These are phyloP conservation scores for Lithophane semibrunnea DNA, from an alignment of 2,888 invertebrate species.

Conservation along the genomic window DNA sequence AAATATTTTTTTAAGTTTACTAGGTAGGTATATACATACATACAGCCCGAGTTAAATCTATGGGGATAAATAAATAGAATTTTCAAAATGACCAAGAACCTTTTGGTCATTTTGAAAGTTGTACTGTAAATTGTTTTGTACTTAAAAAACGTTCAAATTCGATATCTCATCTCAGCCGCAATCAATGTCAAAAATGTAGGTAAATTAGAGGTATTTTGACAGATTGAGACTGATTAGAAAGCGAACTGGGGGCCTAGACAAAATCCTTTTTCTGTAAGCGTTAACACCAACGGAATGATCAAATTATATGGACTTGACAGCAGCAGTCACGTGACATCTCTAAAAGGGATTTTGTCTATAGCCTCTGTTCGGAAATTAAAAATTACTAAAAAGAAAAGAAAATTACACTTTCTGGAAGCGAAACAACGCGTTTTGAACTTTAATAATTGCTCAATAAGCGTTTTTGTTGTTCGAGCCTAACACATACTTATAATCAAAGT, in stretches of 20 bases:
- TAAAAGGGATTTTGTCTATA: too few species aligned
- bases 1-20: not conserved
- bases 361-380: not conserved
- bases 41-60: not conserved
- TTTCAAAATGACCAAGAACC: not conserved
- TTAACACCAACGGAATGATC: too few species aligned
- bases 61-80: not conserved
- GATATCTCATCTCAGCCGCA: not conserved
- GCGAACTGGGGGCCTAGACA: too few species aligned
- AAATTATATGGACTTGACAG: too few species aligned
- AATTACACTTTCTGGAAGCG: not conserved
- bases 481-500: not conserved
- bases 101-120: too few species aligned
- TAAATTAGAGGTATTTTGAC: not conserved
- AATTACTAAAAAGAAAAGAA: not conserved
- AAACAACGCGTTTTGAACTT: not conserved
- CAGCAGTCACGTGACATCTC: too few species aligned
- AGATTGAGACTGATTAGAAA: not conserved
- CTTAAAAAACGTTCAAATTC: not conserved
- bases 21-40: not conserved
- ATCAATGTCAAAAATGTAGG: not conserved
- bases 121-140: too few species aligned
- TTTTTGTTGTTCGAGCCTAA: constrained; percentile 2
- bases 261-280: too few species aligned
- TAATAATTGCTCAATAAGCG: not conserved